Evolutionary conservation across 2,113 vertebrate species (phyloP), one percentile per base, ranked within the genome.

Genomic region (Xenopus laevis): DNA sequence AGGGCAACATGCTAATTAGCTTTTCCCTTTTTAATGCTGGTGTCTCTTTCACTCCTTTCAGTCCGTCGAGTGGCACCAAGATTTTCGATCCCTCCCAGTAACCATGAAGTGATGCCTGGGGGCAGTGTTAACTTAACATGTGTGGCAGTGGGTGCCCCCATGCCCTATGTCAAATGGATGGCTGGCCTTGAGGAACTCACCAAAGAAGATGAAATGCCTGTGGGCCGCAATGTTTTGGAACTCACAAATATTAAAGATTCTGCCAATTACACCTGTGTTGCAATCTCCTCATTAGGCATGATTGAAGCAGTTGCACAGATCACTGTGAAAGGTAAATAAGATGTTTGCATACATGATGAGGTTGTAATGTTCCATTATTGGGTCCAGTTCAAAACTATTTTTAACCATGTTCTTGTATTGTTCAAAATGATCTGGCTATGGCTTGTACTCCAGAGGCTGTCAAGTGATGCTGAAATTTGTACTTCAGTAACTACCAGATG

Each of bases 81-180:
- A 78, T 99, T 99, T 91, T 98, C 97, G 84, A 98, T 99, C 84
- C 96, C 96, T 77, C 97, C 97, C 18, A 95, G 90, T 87, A 94
- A 94, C 88, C 94, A 96, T 0, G 95, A 98, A 87, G 96, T 99
- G 84, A 98, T 98, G 96, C 96, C 96, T 0, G 95, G 96, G 0
- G 97, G 97, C 84, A 96, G 92, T 0, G 91, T 99, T 80, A 99
- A 99, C 88, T 93, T 99, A 77, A 99, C 97, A 0, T 99, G 97
- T 0, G 96, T 99, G 60, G 97, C 97, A 0, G 96, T 99, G 59
- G 97, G 97, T 0, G 94, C 97, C 0, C 97, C 97, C 0, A 99
- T 99, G 97, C 97, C 97, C 45, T 96, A 93, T 0, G 95, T 99
- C 71, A 98, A 98, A 88, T 99, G 97, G 97, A 93, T 94, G 89